Evolutionary conservation across 2,888 invertebrate genomes (phyloP), one percentile per base, ranked within the genome.

Genomic region (Colletes collaris): DNA sequence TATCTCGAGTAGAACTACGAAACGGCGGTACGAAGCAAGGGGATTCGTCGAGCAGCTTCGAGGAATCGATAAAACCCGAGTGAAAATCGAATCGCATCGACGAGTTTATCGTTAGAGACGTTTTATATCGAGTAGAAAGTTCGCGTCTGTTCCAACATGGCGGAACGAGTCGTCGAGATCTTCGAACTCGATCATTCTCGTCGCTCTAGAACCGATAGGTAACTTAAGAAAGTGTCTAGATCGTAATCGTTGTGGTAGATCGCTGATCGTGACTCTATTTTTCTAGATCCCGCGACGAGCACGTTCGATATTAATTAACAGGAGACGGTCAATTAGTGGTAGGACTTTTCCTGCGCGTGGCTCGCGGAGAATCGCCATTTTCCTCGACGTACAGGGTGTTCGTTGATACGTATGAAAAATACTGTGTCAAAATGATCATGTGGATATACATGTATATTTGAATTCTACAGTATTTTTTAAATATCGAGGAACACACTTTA

Each of bases 251-350:
- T 79, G 74, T 79, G 74, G 69, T 79, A 80, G 79, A 60, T 74
- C 64, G 56, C 62, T 35, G 27, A 81, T 79, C 78, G 76, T 69
- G 68, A 63, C 65, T 76, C 68, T 81, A 81, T 81, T 81, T 81
- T 81, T 81, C 72, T 81, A 81, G 81, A 76, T 71, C 53, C 19
- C 60, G 64, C 71, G 59, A 62, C 66, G 65, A 66, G 56, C 64
- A 69, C 56, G 74, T 52, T 65, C 71, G 46, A 76, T 59, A 53
- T 70, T 70, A 59, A 63, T 70, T 70, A 16, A 11, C 11, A 44
- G 53, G 7, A 35, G 49, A 7, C 50, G 60, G 46, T 55, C 37
- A 35, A 62, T 58, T 56, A 65, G 78, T 64, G 72, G 63, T 64
- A 55, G 73, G 73, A 58, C 19, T 71, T 76, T 58, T 40, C 13